Evolutionary conservation across 2,888 invertebrate genomes (phyloP).

Genomic region (Eremobia ochroleuca): DNA sequence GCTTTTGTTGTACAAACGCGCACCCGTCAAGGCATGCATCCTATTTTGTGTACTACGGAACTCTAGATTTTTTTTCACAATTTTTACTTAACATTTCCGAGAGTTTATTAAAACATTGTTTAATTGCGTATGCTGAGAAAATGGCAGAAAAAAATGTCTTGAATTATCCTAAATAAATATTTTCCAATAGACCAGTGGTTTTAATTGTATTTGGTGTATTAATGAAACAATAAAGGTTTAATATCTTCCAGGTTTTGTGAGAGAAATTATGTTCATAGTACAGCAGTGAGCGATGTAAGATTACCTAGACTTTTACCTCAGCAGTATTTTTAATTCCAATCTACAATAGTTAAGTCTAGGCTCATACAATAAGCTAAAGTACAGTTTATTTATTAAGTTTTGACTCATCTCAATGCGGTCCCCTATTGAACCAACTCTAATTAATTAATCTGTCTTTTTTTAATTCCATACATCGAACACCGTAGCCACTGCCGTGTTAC

Average conservation of each 20-base stretch:
- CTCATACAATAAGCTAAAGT: neutral
- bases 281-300: neutral
- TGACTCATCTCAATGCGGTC: neutral
- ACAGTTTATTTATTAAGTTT: neutral
- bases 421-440: no score
- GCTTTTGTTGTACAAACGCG: constrained; percentile 83
- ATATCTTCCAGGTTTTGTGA: neutral
- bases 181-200: neutral
- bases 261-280: no score
- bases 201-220: neutral
- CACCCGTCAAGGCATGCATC: constrained; percentile 73
- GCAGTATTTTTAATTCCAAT: neutral
- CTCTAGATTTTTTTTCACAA: constrained; percentile 26
- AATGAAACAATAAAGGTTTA: neutral
- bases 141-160: neutral
- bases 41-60: constrained; percentile 55
- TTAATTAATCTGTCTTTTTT: neutral
- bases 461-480: neutral
- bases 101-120: constrained; percentile 26
- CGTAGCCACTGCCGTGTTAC: neutral
- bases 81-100: constrained; percentile 1
- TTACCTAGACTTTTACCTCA: neutral
- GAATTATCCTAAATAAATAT: neutral
- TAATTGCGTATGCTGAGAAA: neutral
- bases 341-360: neutral